These are phyloP conservation scores for Bursaphelenchus okinawaensis DNA, from an alignment of 2,888 invertebrate genomes.

Conservation along the genomic window DNA sequence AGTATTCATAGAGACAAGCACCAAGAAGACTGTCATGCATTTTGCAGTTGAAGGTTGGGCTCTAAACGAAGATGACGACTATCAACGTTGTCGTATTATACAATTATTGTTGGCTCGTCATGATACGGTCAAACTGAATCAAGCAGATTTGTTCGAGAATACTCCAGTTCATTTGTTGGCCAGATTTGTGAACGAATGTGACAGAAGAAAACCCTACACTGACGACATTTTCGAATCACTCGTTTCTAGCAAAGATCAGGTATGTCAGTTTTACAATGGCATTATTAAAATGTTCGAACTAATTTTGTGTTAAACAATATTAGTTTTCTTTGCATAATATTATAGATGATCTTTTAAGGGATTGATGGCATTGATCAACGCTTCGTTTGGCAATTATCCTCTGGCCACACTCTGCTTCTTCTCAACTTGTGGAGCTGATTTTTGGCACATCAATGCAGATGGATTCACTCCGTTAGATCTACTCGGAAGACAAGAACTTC, in stretches of 20 bases:
- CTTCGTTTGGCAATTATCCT: background rate
- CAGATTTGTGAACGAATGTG: background rate
- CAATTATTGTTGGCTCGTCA: background rate
- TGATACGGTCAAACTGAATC: background rate
- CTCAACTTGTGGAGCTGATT: background rate
- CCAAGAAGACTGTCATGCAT: background rate
- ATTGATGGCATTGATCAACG: background rate
- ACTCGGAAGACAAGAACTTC: background rate
- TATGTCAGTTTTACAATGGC: too few relatives aligned
- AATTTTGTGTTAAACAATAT: background rate
- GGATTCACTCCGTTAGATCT: background rate
- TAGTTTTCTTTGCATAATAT: background rate
- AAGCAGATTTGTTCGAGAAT: background rate
- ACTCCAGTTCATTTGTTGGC: background rate
- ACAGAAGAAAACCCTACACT: background rate
- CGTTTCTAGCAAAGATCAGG: background rate
- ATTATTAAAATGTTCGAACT: too few relatives aligned
- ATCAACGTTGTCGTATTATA: background rate
- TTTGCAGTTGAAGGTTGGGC: background rate
- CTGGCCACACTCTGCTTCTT: background rate
- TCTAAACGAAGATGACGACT: background rate
- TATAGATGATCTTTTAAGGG: background rate
- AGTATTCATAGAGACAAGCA: background rate
- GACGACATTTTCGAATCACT: background rate
- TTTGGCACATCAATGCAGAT: background rate